Evolutionary conservation across 2,888 invertebrate genomes (phyloP).

Genomic region (Mesopsocus fuscifrons): DNA sequence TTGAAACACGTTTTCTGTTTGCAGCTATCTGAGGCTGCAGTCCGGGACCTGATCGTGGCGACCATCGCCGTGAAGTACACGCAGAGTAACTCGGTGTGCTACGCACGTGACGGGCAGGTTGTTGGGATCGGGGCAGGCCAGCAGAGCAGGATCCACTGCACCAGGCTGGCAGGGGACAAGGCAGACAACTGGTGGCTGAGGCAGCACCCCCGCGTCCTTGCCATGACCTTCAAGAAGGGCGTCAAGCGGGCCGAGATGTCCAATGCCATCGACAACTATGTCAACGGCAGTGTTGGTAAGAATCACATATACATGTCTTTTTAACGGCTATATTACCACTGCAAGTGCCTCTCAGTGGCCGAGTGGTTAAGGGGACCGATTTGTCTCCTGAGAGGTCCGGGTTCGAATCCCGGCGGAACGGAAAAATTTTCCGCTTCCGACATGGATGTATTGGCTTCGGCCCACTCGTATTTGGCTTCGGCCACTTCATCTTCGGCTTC

Average conservation of each 20-base stretch:
- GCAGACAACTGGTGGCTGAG: constrained; percentile 97
- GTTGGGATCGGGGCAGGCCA: constrained; percentile 98
- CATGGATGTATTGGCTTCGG: too few species aligned
- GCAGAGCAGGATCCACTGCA: constrained; percentile 96
- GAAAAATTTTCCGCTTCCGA: too few species aligned
- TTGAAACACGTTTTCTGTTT: constrained; percentile 17
- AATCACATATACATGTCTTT: too few species aligned
- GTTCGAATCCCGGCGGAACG: too few species aligned
- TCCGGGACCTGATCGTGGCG: constrained; percentile 85
- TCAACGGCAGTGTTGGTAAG: constrained; percentile 72
- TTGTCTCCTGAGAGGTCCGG: too few species aligned
- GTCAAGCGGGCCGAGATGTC: constrained; percentile 82
- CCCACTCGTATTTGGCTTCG: too few species aligned
- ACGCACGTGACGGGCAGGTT: constrained; percentile 79
- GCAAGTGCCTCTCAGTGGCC: too few species aligned
- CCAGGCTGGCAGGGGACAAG: constrained; percentile 90
- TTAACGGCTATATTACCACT: too few species aligned
- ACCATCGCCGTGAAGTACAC: constrained; percentile 94
- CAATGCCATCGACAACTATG: constrained; percentile 90
- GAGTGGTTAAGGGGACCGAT: too few species aligned
- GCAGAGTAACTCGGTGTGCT: constrained; percentile 97
- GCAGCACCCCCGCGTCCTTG: constrained; percentile 68
- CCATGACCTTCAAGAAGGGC: constrained; percentile 67
- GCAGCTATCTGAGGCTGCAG: constrained; percentile 48
- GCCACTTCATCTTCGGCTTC: too few species aligned